A percentile compares a stretch with the other conserved stretches of the same genome.
phyloP scores from a whole-genome alignment of 2,113 vertebrate genomes.

The Lutjanus erythropterus region DNA sequence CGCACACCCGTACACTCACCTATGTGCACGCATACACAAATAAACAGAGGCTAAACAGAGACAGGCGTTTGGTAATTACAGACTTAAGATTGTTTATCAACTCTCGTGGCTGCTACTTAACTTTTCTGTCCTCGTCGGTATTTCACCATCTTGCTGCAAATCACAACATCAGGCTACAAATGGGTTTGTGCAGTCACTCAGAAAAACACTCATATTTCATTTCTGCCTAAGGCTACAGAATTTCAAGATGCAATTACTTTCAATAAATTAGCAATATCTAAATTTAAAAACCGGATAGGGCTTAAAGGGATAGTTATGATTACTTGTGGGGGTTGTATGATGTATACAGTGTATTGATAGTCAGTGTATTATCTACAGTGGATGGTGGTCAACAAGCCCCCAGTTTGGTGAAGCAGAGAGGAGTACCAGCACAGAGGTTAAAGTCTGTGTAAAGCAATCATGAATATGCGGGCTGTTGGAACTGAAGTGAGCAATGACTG shows the following conservation, averaged over 20 bases:
- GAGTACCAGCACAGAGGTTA: too few species aligned
- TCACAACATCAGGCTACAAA: constrained; percentile 18
- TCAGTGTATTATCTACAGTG: too few species aligned
- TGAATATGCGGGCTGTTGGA: too few species aligned
- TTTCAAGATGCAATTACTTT: constrained; percentile 32
- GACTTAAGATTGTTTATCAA: not conserved
- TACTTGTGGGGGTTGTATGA: too few species aligned
- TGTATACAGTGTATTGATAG: too few species aligned
- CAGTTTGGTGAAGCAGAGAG: too few species aligned
- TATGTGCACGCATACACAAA: not conserved
- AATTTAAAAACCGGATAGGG: constrained; percentile 35
- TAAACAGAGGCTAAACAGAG: not conserved
- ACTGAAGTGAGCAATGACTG: too few species aligned
- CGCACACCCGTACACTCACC: not conserved
- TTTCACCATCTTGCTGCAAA: constrained; percentile 9
- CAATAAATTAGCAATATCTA: constrained; percentile 14
- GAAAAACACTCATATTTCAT: constrained; percentile 4
- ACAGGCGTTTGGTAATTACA: constrained; percentile 3
- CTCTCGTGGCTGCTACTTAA: constrained; percentile 1
- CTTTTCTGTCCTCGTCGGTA: not conserved
- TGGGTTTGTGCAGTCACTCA: constrained; percentile 23
- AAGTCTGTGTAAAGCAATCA: too few species aligned
- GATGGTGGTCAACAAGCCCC: too few species aligned
- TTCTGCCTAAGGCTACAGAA: not conserved
- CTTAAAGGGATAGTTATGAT: too few species aligned